Base-by-base conservation (phyloP, 2,888 invertebrate species). In the Philereme transversata region DNA sequence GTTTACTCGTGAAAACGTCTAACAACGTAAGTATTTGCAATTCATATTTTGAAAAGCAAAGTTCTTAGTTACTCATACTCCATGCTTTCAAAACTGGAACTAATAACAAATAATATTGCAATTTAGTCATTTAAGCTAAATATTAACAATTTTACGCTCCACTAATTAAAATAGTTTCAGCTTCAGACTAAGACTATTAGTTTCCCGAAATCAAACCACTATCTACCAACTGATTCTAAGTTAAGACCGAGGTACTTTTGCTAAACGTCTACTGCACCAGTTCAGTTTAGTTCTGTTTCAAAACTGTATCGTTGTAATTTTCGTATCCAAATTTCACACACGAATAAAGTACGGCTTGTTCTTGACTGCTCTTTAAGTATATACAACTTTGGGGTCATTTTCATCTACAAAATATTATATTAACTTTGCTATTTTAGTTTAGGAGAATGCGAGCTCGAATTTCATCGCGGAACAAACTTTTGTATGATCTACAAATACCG, bases 231-330 rank as follows among this genome's bases (percentile, higher is more conserved):
- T 70, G 70, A 76, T 74, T 43, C 70, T 72, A 77, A 77, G 70
- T 75, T 73, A 69, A 69, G 75, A 72, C 67, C 71, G 72, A 65
- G 57, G 62, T 65, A 73, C 73, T 76, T 74, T 57, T 69, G 67
- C 68, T 65, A 76, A 74, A 72, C 68, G 74, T 79, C 78, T 52
- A 57, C 61, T 51, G 71, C 77, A 78, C 70, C 71, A 77, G 74
- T 78, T 75, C 62, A 57, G 59, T 64, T 67, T 59, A 64, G 66
- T 65, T 67, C 66, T 71, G 68, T 73, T 58, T 68, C 49, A 41
- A 50, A 64, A 52, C 58, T 62, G 51, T 45, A 58, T 58, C 41
- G 48, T 49, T 52, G 51, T 51, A 47, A 54, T 57, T 57, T 55
- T 48, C 50, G 47, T 47, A 62, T 62, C 38, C 34, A 4, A 22